Conservation (phyloP, 2,797 vertebrate genomes). For the Myotis planiceps region DNA sequence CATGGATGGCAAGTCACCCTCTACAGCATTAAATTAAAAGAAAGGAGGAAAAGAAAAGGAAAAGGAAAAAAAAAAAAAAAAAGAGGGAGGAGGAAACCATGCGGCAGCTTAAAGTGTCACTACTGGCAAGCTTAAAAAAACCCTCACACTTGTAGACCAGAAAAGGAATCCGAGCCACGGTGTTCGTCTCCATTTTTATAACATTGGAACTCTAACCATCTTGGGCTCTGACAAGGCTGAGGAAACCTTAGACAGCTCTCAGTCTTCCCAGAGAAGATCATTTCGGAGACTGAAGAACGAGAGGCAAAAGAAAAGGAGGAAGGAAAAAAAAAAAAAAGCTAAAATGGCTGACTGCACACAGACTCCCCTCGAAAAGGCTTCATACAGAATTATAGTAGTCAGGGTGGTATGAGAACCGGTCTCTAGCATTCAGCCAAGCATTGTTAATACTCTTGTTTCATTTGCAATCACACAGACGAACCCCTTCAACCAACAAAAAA, state of each 20-base stretch:
- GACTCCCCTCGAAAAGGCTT: constrained; percentile 91
- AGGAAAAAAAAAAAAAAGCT: constrained; percentile 85
- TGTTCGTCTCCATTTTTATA: constrained; percentile 87
- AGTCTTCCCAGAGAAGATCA: constrained; percentile 85
- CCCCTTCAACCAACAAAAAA: constrained; percentile 59
- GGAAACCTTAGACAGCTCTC: constrained; percentile 85
- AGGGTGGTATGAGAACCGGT: constrained; percentile 89
- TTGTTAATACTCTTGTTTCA: constrained; percentile 92
- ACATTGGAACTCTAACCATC: constrained; percentile 85
- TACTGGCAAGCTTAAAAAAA: constrained; percentile 85
- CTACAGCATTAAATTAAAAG: constrained; percentile 86
- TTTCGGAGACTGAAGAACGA: constrained; percentile 81
- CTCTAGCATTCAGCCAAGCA: constrained; percentile 88
- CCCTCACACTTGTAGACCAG: constrained; percentile 86
- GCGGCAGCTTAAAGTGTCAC: constrained; percentile 89
- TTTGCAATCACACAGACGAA: constrained; percentile 87
- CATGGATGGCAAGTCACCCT: constrained; percentile 87
- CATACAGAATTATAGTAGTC: constrained; percentile 93
- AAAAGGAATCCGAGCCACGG: constrained; percentile 85
- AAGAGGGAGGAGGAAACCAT: constrained; percentile 78
- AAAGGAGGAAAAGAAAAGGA: constrained; percentile 55
- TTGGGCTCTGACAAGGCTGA: constrained; percentile 79
- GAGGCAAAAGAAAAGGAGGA: constrained; percentile 80
- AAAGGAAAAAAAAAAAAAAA: not conserved
- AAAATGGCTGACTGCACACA: constrained; percentile 99